Base-by-base conservation (phyloP, 2,797 vertebrate species). In the Stomatorhinus walkeri region DNA sequence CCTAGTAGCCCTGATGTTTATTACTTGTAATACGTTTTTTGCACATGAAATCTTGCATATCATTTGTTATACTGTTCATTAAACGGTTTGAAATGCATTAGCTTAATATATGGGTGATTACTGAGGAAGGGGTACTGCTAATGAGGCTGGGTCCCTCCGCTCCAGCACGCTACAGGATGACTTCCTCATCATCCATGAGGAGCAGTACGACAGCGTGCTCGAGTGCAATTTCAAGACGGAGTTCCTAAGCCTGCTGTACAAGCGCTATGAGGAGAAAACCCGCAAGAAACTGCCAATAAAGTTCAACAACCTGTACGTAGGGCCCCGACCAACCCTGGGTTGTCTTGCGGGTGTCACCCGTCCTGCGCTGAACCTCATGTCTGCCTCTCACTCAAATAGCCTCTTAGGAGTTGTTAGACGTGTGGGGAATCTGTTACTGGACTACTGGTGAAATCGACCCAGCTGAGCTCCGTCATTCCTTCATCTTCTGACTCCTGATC, bases 231-330 rank as follows among this genome's bases (percentile, higher is more conserved):
- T 97, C 90, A 97, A 97, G 87, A 97, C 96, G 0, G 97, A 97
- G 91, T 95, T 97, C 87, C 94, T 97, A 46, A 97, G 96, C 91
- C 92, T 97, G 61, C 92, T 97, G 43, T 95, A 93, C 89, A 96
- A 96, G 89, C 95, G 96, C 0, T 96, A 94, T 6, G 93, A 95
- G 6, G 96, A 97, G 81, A 94, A 93, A 89, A 95, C 91, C 0
- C 87, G 92, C 68, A 95, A 64, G 92, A 95, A 94, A 61, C 94
- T 97, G 54, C 92, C 94, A 0, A 92, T 97, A 1, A 96, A 96
- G 61, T 97, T 97, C 94, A 95, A 96, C 93, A 97, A 96, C 94
- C 93, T 96, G 97, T 97, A n/a, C 94, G 95, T 92, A 1, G n/a
- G 9, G 4, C 2, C n/a, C 9, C 6, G 8, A 36, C 4, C 8